Conservation (phyloP, 1,140 invertebrate genomes). For the Coelopa frigida region DNA sequence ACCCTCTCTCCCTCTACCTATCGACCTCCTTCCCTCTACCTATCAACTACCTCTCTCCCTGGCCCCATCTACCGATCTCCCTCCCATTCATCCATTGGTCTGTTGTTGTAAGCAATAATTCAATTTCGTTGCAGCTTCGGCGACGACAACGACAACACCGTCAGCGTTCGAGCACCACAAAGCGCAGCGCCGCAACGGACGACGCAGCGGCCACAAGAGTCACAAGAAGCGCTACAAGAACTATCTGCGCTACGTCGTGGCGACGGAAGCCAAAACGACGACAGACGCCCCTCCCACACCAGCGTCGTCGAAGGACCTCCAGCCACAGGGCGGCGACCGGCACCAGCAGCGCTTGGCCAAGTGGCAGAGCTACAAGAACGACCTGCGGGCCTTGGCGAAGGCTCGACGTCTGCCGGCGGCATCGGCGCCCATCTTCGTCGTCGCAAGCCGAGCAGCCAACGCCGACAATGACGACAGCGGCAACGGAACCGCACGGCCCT, state of each 20-base stretch:
- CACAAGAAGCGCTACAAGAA: conserved; percentile 41
- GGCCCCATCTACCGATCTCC: too few species aligned
- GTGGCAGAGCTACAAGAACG: neutral
- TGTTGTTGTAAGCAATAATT: too few species aligned
- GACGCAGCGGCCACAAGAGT: conserved; percentile 32
- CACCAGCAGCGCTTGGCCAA: neutral
- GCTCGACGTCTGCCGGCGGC: neutral
- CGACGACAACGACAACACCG: neutral
- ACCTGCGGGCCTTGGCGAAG: neutral
- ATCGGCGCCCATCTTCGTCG: neutral
- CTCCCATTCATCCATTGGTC: too few species aligned
- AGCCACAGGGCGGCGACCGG: neutral
- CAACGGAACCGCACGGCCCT: conserved; percentile 23
- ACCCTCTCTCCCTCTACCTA: too few species aligned
- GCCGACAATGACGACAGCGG: conserved; percentile 7
- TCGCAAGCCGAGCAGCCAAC: neutral
- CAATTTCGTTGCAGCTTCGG: too few species aligned
- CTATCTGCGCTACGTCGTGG: conserved; percentile 20
- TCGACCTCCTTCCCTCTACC: too few species aligned
- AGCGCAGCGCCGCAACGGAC: conserved; percentile 27
- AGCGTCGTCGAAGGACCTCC: neutral
- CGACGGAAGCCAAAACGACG: conserved; percentile 2
- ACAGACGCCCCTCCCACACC: neutral
- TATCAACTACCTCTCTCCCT: too few species aligned
- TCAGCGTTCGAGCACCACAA: conserved; percentile 34